A percentile compares a stretch with the other conserved stretches of the same genome.
Conservation (phyloP, 2,113 vertebrate genomes). For the Chunga burmeisteri region DNA sequence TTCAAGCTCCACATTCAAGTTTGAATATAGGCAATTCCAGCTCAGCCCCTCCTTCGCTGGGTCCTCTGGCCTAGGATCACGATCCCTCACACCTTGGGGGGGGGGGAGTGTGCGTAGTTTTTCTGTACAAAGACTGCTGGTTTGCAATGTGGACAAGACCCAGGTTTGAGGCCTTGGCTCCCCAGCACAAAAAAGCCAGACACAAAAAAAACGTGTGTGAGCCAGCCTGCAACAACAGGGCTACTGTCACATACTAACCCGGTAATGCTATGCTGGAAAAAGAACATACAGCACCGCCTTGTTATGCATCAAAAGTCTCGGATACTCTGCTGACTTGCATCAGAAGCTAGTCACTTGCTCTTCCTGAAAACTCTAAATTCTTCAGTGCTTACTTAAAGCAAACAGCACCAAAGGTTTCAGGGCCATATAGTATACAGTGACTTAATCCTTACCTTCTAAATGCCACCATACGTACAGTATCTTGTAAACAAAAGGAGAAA, state of each 20-base stretch:
- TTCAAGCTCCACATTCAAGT: not conserved
- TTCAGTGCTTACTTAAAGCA: conserved; percentile 1
- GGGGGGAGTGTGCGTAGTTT: not conserved
- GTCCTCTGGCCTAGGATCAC: not conserved
- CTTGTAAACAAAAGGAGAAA: not conserved
- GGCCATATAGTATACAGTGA: not conserved
- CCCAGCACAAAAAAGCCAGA: not conserved
- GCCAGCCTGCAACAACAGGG: not conserved
- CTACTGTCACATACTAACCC: not conserved
- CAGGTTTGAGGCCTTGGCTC: not conserved
- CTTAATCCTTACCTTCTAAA: not conserved
- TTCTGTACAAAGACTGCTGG: not conserved
- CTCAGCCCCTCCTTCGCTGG: not conserved
- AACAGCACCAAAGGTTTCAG: not conserved
- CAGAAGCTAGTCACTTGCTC: not conserved
- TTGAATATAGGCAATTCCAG: not conserved
- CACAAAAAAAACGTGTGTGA: not conserved
- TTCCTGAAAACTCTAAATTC: not conserved
- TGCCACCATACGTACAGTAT: not conserved
- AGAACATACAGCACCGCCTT: not conserved
- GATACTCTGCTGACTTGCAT: not conserved
- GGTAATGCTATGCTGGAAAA: not conserved
- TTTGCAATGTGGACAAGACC: accelerated
- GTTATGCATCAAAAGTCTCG: not conserved
- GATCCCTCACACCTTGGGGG: not conserved